Conservation (phyloP, 2,888 invertebrate genomes). For the Sinotaia quadrata region DNA sequence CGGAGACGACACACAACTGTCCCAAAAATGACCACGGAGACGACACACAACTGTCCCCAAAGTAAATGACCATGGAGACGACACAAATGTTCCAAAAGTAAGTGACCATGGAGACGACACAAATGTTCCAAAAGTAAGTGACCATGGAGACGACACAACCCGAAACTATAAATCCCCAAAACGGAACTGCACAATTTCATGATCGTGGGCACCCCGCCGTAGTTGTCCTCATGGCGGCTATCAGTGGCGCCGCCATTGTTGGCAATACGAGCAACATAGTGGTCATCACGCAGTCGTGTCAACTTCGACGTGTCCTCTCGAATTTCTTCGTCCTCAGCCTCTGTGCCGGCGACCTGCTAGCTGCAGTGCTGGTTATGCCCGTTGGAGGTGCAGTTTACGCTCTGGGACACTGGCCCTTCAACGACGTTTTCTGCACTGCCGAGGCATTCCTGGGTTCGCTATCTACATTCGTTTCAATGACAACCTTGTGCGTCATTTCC, state of each 20-base stretch:
- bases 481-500: conserved; percentile 42
- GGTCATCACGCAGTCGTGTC: conserved; percentile 25
- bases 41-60: too few relatives aligned
- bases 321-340: conserved; percentile 44
- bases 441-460: conserved; percentile 38
- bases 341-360: conserved; percentile 40
- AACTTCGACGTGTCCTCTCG: conserved; percentile 33
- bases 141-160: too few relatives aligned
- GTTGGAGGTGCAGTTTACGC: conserved; percentile 32
- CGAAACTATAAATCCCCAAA: too few relatives aligned
- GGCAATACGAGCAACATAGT: conserved; percentile 34
- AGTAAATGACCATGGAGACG: too few relatives aligned
- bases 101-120: too few relatives aligned
- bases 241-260: conserved; percentile 26
- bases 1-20: too few relatives aligned
- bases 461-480: conserved; percentile 39
- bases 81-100: too few relatives aligned
- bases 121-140: too few relatives aligned
- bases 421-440: conserved; percentile 25
- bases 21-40: too few relatives aligned
- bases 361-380: conserved; percentile 36
- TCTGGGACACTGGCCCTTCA: conserved; percentile 32
- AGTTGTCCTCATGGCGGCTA: conserved; percentile 4
- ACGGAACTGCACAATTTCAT: too few relatives aligned
- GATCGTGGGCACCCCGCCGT: not conserved